Percentiles rank a stretch among this genome's conserved stretches.
These are phyloP conservation scores for Zonotrichia leucophrys DNA, from an alignment of 2,113 vertebrate genomes.

Conservation along the genomic window DNA sequence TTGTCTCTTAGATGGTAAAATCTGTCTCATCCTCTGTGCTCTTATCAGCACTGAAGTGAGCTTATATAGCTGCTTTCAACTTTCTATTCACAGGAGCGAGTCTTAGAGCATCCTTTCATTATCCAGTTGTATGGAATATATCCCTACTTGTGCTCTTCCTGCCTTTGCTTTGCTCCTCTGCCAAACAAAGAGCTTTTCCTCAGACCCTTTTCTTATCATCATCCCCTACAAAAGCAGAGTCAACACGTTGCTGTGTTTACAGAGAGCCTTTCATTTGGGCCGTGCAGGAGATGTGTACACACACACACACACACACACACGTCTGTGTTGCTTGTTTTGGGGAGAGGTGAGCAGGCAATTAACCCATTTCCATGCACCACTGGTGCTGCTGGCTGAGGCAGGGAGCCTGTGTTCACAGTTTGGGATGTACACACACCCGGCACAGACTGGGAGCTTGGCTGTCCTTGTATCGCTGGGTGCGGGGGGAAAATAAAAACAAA, in stretches of 20 bases:
- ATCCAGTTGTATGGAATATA: background rate
- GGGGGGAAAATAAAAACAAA: background rate
- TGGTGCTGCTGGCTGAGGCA: background rate
- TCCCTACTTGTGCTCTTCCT: background rate
- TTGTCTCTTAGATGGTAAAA: conserved; percentile 13
- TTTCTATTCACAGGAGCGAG: background rate
- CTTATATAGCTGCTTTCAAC: background rate
- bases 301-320: background rate
- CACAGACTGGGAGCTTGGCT: background rate
- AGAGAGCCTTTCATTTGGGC: background rate
- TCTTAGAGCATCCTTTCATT: conserved; percentile 6
- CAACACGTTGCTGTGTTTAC: background rate
- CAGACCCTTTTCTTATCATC: background rate
- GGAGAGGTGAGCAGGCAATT: background rate
- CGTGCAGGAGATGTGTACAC: background rate
- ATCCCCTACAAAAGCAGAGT: background rate
- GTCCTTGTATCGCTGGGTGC: background rate
- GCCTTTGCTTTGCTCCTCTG: background rate
- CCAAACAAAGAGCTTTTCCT: background rate
- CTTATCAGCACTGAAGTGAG: background rate
- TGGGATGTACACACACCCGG: background rate
- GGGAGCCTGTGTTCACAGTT: background rate
- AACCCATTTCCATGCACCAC: background rate
- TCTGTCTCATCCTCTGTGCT: background rate
- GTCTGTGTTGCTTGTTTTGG: background rate